A percentile compares a stretch with the other conserved stretches of the same genome.
These are phyloP conservation scores for Zaprionus inermis DNA, from an alignment of 1,140 invertebrate species.

Conservation along the genomic window DNA sequence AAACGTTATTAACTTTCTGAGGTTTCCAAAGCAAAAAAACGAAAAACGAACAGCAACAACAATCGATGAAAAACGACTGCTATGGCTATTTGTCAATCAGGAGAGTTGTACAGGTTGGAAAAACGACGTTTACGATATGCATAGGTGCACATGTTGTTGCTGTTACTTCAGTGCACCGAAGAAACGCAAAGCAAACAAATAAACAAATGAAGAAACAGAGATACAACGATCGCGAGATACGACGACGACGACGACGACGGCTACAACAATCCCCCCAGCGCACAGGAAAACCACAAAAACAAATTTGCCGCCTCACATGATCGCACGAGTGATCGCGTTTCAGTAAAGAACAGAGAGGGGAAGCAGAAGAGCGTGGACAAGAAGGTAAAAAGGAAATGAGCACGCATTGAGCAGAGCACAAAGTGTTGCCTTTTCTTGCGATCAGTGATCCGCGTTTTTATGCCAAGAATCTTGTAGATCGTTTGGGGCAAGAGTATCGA, in stretches of 20 bases:
- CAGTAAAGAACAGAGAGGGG: conserved; percentile 1
- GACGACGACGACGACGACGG: conserved; percentile 23
- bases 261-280: conserved; percentile 36
- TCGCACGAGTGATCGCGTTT: conserved; percentile 74
- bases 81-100: conserved; percentile 74
- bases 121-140: conserved; percentile 74
- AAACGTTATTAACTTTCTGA: conserved; percentile 73
- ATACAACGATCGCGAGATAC: conserved; percentile 31
- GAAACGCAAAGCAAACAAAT: conserved; percentile 34
- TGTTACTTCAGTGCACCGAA: conserved; percentile 65
- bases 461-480: neutral
- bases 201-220: conserved; percentile 66
- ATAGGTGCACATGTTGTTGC: conserved; percentile 83
- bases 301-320: conserved; percentile 84
- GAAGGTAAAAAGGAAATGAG: conserved; percentile 29
- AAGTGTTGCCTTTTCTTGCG: neutral
- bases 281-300: conserved; percentile 84
- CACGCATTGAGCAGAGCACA: conserved; percentile 12
- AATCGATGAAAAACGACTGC: conserved; percentile 27
- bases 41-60: conserved; percentile 12
- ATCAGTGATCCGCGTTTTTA: conserved; percentile 20
- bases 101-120: conserved; percentile 54
- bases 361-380: neutral
- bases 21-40: conserved; percentile 54
- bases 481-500: neutral